phyloP scores from a whole-genome alignment of 2,888 invertebrate species.

The Drosophila meridionalis region DNA sequence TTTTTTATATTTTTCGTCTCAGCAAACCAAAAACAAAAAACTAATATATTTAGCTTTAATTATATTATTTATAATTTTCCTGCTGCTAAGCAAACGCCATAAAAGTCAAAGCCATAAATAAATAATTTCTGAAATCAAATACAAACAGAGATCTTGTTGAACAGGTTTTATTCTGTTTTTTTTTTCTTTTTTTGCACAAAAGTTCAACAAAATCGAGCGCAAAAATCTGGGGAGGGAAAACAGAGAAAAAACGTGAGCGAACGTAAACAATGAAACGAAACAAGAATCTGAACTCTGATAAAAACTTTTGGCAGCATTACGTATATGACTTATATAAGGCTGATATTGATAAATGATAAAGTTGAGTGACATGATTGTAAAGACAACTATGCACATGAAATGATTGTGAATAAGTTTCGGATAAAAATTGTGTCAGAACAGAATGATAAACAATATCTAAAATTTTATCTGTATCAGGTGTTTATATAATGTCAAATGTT shows the following conservation, averaged over 20 bases:
- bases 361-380: not conserved
- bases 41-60: conserved; percentile 26
- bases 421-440: not conserved
- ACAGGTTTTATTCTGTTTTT: conserved; percentile 48
- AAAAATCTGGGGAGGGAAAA: conserved; percentile 19
- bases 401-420: not conserved
- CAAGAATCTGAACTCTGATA: conserved; percentile 26
- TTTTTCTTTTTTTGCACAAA: conserved; percentile 48
- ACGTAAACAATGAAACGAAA: conserved; percentile 50
- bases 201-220: conserved; percentile 67
- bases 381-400: not conserved
- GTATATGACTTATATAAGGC: conserved; percentile 9
- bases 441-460: not conserved
- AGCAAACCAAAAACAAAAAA: conserved; percentile 4
- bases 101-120: conserved; percentile 40
- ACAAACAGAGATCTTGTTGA: conserved; percentile 52
- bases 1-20: not conserved
- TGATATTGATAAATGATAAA: conserved; percentile 9
- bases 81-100: conserved; percentile 26
- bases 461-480: not conserved
- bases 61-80: conserved; percentile 33
- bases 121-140: conserved; percentile 45
- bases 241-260: conserved; percentile 64
- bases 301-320: conserved; percentile 9
- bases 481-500: not conserved